Conservation (phyloP, 2,113 vertebrate genomes). For the Chelonoidis abingdonii region DNA sequence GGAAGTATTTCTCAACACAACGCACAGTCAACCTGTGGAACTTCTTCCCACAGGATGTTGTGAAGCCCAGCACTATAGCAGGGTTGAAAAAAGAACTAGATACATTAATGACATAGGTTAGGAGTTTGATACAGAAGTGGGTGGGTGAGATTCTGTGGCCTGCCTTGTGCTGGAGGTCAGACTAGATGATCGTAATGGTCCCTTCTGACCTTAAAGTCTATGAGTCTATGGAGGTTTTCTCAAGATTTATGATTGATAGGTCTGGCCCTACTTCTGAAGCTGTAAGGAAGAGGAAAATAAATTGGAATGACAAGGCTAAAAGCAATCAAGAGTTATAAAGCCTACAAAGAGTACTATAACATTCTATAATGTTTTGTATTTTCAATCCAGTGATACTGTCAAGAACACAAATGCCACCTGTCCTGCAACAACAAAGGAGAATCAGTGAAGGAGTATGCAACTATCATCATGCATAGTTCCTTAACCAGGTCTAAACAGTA, state of each 20-base stretch:
- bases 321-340: neutral
- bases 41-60: too few species aligned
- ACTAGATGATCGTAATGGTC: too few species aligned
- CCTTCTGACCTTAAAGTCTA: too few species aligned
- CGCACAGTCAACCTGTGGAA: too few species aligned
- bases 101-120: too few species aligned
- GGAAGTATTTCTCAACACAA: too few species aligned
- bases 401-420: neutral
- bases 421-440: neutral
- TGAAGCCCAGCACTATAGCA: too few species aligned
- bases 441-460: neutral
- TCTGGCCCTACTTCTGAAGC: neutral
- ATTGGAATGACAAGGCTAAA: neutral
- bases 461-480: neutral
- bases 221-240: neutral
- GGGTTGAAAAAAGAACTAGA: too few species aligned
- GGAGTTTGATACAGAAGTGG: too few species aligned
- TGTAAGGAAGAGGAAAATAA: neutral
- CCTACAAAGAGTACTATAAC: neutral
- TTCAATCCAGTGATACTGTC: neutral
- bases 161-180: too few species aligned
- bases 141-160: too few species aligned
- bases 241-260: neutral
- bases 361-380: neutral
- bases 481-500: neutral